phyloP scores from a whole-genome alignment of 2,797 vertebrate genomes.

The Thaleichthys pacificus region DNA sequence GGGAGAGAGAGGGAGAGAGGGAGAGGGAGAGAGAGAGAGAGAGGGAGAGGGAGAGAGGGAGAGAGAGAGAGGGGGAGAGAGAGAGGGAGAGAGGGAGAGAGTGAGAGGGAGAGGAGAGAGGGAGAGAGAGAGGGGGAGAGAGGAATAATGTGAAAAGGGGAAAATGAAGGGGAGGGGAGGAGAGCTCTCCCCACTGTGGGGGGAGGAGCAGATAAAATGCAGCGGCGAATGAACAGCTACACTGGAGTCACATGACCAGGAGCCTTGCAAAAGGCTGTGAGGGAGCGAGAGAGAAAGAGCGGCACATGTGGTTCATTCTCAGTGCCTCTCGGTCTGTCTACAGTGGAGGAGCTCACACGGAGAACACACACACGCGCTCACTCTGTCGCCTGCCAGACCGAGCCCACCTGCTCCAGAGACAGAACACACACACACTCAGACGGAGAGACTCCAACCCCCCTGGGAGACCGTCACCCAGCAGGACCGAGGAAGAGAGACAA shows the following conservation, averaged over 20 bases:
- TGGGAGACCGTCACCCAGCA: constrained; percentile 35
- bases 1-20: constrained; percentile 24
- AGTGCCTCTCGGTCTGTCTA: constrained; percentile 61
- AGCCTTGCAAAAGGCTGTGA: constrained; percentile 35
- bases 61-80: constrained; percentile 29
- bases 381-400: constrained; percentile 13
- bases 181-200: constrained; percentile 58
- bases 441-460: neutral
- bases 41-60: constrained; percentile 11
- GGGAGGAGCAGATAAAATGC: constrained; percentile 52
- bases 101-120: neutral
- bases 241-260: constrained; percentile 67
- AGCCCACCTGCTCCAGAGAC: constrained; percentile 41
- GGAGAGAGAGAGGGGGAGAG: neutral
- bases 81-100: neutral
- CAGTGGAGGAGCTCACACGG: constrained; percentile 42
- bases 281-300: constrained; percentile 46
- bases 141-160: constrained; percentile 45
- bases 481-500: constrained; percentile 32
- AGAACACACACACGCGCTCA: constrained; percentile 11
- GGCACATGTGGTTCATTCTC: constrained; percentile 59
- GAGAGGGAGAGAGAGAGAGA: constrained; percentile 12
- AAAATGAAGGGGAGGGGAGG: constrained; percentile 58
- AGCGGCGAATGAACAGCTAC: constrained; percentile 63
- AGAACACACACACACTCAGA: constrained; percentile 9